Conservation (phyloP, 1,140 invertebrate genomes). For the Bombus terrestris region DNA sequence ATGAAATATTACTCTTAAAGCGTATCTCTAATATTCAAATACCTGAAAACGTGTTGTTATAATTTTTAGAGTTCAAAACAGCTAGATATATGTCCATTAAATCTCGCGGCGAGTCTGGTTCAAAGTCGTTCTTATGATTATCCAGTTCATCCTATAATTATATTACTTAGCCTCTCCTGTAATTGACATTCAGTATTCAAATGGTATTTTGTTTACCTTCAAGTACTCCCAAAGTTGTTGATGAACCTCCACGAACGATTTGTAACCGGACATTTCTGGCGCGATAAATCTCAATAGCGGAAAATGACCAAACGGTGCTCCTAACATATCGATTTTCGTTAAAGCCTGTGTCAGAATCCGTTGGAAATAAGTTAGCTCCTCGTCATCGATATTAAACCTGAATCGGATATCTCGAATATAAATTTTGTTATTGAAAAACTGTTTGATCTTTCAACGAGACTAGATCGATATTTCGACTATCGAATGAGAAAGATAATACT, state of each 20-base stretch:
- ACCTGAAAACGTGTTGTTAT: constrained; percentile 71
- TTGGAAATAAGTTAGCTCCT: constrained; percentile 87
- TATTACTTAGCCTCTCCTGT: neutral
- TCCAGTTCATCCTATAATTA: constrained; percentile 85
- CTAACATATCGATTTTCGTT: constrained; percentile 89
- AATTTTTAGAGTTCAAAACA: constrained; percentile 76
- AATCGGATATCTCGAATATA: constrained; percentile 42
- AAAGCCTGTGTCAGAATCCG: constrained; percentile 88
- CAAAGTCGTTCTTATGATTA: constrained; percentile 88
- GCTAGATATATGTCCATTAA: constrained; percentile 93
- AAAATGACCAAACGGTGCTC: constrained; percentile 90
- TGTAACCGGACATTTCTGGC: constrained; percentile 90
- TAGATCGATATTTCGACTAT: neutral
- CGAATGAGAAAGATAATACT: neutral
- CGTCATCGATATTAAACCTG: constrained; percentile 86
- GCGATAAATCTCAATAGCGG: constrained; percentile 89
- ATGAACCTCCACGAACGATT: constrained; percentile 87
- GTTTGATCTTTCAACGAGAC: neutral
- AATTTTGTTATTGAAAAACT: neutral
- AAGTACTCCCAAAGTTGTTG: constrained; percentile 88
- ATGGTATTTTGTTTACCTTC: constrained; percentile 73
- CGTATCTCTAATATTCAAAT: neutral
- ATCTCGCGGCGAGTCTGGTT: constrained; percentile 86
- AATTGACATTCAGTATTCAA: neutral
- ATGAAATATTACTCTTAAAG: neutral